Evolutionary conservation across 2,797 vertebrate genomes (phyloP).

Genomic region (Gila robusta): DNA sequence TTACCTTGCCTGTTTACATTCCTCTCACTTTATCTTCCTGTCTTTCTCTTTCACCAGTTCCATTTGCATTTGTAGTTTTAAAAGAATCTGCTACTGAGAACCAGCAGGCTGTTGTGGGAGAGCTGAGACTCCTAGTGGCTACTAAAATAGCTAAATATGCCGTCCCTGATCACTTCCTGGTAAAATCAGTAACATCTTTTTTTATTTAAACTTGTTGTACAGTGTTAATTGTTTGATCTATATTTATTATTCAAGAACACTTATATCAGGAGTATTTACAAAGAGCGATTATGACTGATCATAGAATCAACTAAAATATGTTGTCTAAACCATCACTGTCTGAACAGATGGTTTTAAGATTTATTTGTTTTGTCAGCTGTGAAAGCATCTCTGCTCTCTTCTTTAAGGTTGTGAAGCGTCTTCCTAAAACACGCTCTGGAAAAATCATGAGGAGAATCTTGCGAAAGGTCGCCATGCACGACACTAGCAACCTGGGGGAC

Average conservation of each 20-base stretch:
- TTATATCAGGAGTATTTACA: neutral
- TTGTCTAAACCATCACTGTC: neutral
- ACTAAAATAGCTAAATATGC: constrained; percentile 95
- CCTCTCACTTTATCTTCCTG: neutral
- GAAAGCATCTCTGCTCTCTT: neutral
- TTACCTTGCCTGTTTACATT: neutral
- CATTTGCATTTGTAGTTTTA: constrained; percentile 92
- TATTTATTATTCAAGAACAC: neutral
- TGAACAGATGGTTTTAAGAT: neutral
- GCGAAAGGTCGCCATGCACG: constrained; percentile 84
- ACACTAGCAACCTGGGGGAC: constrained; percentile 83
- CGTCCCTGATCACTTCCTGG: constrained; percentile 91
- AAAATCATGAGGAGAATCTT: constrained; percentile 96
- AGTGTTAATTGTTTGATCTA: neutral
- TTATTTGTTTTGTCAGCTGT: constrained; percentile 16
- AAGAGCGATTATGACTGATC: neutral
- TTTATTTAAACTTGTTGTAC: neutral
- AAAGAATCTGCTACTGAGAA: constrained; percentile 74
- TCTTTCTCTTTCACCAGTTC: constrained; percentile 75
- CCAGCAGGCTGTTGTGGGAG: constrained; percentile 73
- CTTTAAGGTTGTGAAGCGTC: constrained; percentile 87
- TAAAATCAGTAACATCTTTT: constrained; percentile 69
- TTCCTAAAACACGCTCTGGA: constrained; percentile 96
- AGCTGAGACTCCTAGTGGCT: constrained; percentile 84
- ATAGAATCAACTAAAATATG: neutral